Evolutionary conservation across 2,888 invertebrate genomes (phyloP).

Genomic region (Drosophila aldrichi): DNA sequence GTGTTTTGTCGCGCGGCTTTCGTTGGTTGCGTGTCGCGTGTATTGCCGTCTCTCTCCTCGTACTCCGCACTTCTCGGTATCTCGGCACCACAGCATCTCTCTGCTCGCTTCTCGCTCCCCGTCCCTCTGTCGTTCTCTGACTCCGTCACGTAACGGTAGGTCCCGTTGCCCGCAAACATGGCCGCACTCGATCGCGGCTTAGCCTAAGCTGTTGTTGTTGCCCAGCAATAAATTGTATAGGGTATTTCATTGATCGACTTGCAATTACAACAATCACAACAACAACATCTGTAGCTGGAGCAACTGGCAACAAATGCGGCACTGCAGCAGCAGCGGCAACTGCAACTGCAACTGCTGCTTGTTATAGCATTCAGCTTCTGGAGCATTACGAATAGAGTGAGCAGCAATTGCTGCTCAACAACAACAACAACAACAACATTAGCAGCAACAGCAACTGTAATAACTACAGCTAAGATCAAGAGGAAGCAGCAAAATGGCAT

Average conservation of each 20-base stretch:
- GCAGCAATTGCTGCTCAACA: slow-evolving; percentile 15
- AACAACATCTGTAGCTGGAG: slow-evolving; percentile 3
- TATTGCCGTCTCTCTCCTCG: background rate
- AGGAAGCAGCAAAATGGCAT: slow-evolving; percentile 50
- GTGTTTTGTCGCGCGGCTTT: slow-evolving; percentile 34
- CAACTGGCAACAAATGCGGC: slow-evolving; percentile 51
- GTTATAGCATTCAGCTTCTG: slow-evolving; percentile 50
- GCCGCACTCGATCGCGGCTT: slow-evolving; percentile 15
- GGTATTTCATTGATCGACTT: slow-evolving; percentile 1
- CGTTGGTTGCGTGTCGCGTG: slow-evolving; percentile 23
- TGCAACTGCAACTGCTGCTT: slow-evolving; percentile 49
- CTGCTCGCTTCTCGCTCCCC: background rate
- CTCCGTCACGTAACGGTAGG: slow-evolving; percentile 10
- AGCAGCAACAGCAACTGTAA: slow-evolving; percentile 20
- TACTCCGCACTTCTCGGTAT: background rate
- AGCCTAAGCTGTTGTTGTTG: slow-evolving; percentile 16
- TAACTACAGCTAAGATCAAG: slow-evolving; percentile 20
- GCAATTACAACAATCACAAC: background rate
- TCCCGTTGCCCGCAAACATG: slow-evolving; percentile 23
- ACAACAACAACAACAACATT: slow-evolving; percentile 16
- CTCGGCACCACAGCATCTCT: background rate
- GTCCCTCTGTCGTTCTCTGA: background rate
- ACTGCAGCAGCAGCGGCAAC: slow-evolving; percentile 49
- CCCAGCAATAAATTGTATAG: background rate
- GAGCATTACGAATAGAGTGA: slow-evolving; percentile 27